Base-by-base conservation (phyloP, 2,113 vertebrate species). In the Nothobranchius kuhntae region DNA sequence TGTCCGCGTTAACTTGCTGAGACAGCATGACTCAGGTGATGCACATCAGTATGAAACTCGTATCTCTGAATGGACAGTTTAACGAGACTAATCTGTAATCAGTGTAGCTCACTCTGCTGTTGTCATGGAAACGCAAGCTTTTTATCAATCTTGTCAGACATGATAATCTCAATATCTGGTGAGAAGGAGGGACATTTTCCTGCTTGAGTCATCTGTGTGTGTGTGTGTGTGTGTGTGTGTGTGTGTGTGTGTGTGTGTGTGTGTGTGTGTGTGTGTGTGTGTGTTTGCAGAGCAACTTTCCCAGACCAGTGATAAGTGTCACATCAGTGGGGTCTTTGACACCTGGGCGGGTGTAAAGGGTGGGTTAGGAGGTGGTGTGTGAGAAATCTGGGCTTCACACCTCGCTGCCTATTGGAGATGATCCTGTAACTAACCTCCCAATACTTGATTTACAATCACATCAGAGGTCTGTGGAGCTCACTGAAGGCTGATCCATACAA, bases 321-420 rank as follows among this genome's bases (percentile, higher is more conserved):
- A 74, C 75, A 83, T 84, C 83, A 82, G 87, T 85, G 76, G 90
- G 85, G 82, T 77, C 83, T 89, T 91, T 89, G 68, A 82, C 85
- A 86, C 86, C 81, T 89, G 77, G 75, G 61, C 78, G 72, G 79
- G 73, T 72, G 73, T 83, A 80, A 90, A 80, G 80, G 72, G 55
- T 67, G 63, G 51, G 48, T 58, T 46, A 57, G 67, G 63, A 7
- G 52, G 82, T 71, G 53, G 73, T 68, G 73, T 21, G 58, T 87
- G 83, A 82, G 74, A 84, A 81, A 67, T 82, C 77, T 63, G 53
- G 78, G 84, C 62, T 92, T 93, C 86, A 91, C 92, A 91, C 89
- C 86, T 90, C 58, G 53, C 50, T 86, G 82, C 83, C 67, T 53
- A 71, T 77, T 86, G 87, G 82, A 88, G 86, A 88, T 84, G 78